A percentile compares a stretch with the other conserved stretches of the same genome.
Evolutionary conservation across 1,140 invertebrate genomes (phyloP).

Genomic region (Platyscapa corneri): DNA sequence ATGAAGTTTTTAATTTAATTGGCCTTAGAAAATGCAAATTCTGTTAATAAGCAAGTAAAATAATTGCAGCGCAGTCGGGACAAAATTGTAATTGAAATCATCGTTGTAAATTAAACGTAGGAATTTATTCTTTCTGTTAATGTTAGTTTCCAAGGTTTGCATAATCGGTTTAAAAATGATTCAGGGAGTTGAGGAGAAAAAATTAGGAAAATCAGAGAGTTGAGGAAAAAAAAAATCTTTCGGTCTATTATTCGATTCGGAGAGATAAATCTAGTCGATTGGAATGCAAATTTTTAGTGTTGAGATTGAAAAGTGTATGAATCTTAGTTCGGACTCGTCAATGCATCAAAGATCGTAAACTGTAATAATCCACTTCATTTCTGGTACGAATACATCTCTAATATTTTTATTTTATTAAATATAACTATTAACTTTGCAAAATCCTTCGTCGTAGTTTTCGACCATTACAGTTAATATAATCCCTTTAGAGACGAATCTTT

Average conservation of each 20-base stretch:
- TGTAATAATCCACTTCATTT: not conserved
- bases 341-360: not conserved
- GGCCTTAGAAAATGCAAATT: no score
- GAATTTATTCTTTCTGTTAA: not conserved
- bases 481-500: no score
- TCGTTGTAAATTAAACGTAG: not conserved
- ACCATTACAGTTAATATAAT: no score
- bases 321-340: not conserved
- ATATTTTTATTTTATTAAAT: not conserved
- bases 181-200: not conserved
- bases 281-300: not conserved
- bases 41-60: not conserved
- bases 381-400: not conserved
- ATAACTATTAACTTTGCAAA: not conserved
- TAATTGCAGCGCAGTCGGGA: not conserved
- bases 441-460: not conserved
- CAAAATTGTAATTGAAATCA: not conserved
- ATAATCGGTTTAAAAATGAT: not conserved
- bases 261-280: not conserved
- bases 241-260: not conserved
- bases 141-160: not conserved
- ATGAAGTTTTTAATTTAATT: not conserved
- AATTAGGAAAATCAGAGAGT: not conserved
- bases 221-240: not conserved
- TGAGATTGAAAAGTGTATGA: not conserved